Evolutionary conservation across 2,888 invertebrate genomes (phyloP).

Genomic region (Iphiclides podalirius): DNA sequence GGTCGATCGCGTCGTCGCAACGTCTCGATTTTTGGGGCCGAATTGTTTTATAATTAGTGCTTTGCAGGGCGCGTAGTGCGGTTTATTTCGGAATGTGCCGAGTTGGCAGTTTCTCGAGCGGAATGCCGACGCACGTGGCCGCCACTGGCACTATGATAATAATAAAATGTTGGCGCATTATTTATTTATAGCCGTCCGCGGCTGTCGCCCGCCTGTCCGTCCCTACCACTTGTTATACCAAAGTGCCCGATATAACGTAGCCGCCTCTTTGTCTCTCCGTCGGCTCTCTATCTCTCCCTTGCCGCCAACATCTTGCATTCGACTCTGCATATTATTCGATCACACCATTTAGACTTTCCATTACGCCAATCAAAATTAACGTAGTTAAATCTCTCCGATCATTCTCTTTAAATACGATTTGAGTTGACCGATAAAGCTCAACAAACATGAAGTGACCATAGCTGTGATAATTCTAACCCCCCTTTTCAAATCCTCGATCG

Average conservation of each 20-base stretch:
- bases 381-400: no score
- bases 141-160: slow-evolving; percentile 73
- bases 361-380: no score
- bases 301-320: background rate
- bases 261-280: slow-evolving; percentile 45
- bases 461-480: no score
- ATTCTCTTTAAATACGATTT: no score
- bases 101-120: slow-evolving; percentile 56
- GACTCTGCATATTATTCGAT: no score
- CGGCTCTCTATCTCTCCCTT: background rate
- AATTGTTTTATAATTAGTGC: slow-evolving; percentile 3
- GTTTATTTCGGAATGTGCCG: slow-evolving; percentile 30
- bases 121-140: slow-evolving; percentile 76
- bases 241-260: slow-evolving; percentile 52
- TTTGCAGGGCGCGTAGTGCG: slow-evolving; percentile 11
- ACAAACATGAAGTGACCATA: no score
- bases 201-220: slow-evolving; percentile 78
- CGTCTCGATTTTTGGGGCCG: background rate
- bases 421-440: no score
- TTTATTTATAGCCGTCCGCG: slow-evolving; percentile 75
- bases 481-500: no score
- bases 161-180: slow-evolving; percentile 80
- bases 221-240: slow-evolving; percentile 38
- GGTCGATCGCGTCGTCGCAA: background rate
- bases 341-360: no score